These are phyloP conservation scores for Carcharodon carcharias DNA, from an alignment of 2,797 vertebrate species.

Conservation along the genomic window DNA sequence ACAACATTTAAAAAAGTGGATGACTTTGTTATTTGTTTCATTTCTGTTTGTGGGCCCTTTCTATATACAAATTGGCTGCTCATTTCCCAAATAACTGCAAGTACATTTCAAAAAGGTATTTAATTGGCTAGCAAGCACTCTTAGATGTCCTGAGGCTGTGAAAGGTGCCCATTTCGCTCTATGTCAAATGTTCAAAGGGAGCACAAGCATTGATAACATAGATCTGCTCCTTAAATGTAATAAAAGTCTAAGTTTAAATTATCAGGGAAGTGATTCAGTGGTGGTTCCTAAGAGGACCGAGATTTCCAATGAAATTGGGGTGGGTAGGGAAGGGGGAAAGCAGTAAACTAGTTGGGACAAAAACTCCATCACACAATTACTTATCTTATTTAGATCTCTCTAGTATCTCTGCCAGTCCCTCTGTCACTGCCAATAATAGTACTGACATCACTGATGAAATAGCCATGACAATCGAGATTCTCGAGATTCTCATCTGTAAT, in stretches of 20 bases:
- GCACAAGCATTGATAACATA: background rate
- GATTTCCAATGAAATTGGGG: background rate
- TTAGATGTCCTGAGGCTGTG: background rate
- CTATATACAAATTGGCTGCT: background rate
- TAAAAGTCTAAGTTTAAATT: background rate
- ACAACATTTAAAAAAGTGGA: background rate
- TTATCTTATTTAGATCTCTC: background rate
- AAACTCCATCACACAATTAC: background rate
- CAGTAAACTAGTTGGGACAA: background rate
- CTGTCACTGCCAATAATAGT: background rate
- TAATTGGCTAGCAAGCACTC: background rate
- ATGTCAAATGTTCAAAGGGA: background rate
- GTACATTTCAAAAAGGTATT: background rate
- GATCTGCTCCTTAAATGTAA: background rate
- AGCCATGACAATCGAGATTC: background rate
- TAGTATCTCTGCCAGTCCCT: background rate
- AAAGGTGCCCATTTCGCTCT: background rate
- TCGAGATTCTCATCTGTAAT: background rate
- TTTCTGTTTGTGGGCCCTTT: background rate
- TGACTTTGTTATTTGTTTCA: background rate
- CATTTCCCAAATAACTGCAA: background rate
- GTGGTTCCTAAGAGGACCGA: background rate
- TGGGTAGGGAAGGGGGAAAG: background rate
- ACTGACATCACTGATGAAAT: background rate
- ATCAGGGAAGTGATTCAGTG: background rate